Evolutionary conservation across 1,140 invertebrate genomes (phyloP), one percentile per base, ranked within the genome.

Genomic region (Arion vulgaris): DNA sequence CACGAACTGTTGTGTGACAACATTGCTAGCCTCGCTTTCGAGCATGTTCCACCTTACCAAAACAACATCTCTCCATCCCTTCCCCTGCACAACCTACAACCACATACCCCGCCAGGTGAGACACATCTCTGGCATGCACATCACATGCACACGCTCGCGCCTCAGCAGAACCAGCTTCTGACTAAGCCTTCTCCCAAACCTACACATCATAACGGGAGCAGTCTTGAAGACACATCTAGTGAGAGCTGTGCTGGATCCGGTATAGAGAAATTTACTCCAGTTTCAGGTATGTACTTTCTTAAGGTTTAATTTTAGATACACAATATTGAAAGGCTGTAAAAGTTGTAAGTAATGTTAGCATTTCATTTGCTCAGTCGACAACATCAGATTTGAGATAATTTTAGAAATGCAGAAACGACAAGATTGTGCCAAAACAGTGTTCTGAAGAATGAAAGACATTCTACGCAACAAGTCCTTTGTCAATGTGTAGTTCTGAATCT

Each of bases 1-100:
- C 76, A 51, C 53, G 76, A 78, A 26, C 76, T 78, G 15, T 19
- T 78, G 9, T 1, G 11, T 11, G 32, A 78, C 28, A 34, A 78
- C 53, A 28, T 75, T 17, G 36, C 23, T 32, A 34, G 41, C 45
- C 41, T 78, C 32, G 2, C 51, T 66, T n/a, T 36, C 53, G 53
- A 57, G 2, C 4, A 1, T 23, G 53, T 23, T n/a, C 53, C 17
- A 57, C 53, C 53, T 57, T n/a, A 57, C 53, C 53, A 57, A 19
- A 9, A 57, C 53, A 57, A 19, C 53, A 23, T 9, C 19, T 19
- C 53, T 4, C 26, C 53, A 15, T 19, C 53, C 19, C 2, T 4
- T 2, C 17, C 2, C 53, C 53, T 57, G 9, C 53, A 4, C 53
- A 57, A 57, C 4, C 53, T 19, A 2, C 53, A 57, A n/a, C 2